Base-by-base conservation (phyloP, 1,140 invertebrate species). In the Brachionus paranguensis region DNA sequence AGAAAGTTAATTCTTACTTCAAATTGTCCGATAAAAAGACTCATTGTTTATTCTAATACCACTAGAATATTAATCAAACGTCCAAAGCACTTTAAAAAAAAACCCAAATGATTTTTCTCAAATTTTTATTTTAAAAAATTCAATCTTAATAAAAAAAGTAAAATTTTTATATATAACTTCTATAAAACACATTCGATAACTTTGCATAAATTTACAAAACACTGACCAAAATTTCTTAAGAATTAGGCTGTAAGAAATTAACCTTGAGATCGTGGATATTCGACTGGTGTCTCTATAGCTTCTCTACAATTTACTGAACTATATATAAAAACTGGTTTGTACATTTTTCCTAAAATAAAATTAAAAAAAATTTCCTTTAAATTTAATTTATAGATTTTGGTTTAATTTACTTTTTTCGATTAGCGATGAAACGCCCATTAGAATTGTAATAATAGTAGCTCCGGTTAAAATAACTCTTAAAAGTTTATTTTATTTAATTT, bases 371-470 rank as follows among this genome's bases (percentile, higher is more conserved):
- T 29, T 33, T 70, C 1, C 8, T 24, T 17, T 45, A 17, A 45
- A 17, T 45, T 45, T 3, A 74, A 74, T 24, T 74, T 47, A 17
- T 8, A 74, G n/a, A 24, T 3, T 14, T 47, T 50, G 4, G 2
- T 50, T 50, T 29, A 76, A 50, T 27, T 76, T 76, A 76, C 72
- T 20, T 37, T 76, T 76, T 50, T 76, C 72, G 8, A 76, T 50
- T 27, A 76, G 27, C 8, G 20, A 11, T 50, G 72, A 76, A 37
- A 76, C 53, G n/a, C 72, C 72, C 72, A 76, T 76, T 29, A 76
- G 27, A 50, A 76, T 14, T 50, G 72, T 29, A 12, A 76, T 76
- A 14, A 76, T 4, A 27, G 45, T 76, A 20, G 72, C 72, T 27
- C 72, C 72, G 24, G 33, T 27, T 37, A 76, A 20, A 29, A 76